Evolutionary conservation across 2,888 invertebrate genomes (phyloP), one percentile per base, ranked within the genome.

Genomic region (Muscina levida): DNA sequence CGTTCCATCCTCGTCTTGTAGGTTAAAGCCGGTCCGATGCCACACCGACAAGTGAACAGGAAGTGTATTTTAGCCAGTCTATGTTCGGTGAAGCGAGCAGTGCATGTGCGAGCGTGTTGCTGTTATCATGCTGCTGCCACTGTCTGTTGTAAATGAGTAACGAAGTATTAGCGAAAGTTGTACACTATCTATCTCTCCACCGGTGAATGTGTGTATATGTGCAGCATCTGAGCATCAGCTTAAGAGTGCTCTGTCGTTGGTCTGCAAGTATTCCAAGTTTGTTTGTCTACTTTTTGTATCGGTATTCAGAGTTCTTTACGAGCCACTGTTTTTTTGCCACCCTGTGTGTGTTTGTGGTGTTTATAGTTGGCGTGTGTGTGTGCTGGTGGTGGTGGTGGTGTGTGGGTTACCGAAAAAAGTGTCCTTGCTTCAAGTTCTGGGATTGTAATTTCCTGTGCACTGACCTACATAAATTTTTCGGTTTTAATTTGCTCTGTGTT

Each of bases 401-500:
- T 65, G 0, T 5, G 46, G 44, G 17, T 42, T 37, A 22, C 31
- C 19, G 22, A 31, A 70, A 22, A 79, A 81, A 72, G 39, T 75
- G 74, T 81, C 79, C 72, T 74, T 77, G 78, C 44, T 72, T 22
- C 65, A 72, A 77, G 72, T 73, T 76, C 71, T 81, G 68, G 79
- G 56, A 59, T 80, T 76, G 67, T 68, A 80, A 80, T 82, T 71
- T 83, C 83, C 82, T 82, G 82, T 82, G 77, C 82, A 78, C 79
- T 82, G 83, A 82, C 83, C 82, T 80, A 83, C 82, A 82, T 82
- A 82, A 72, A 80, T 68, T 79, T 77, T 76, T 74, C 37, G 68
- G 37, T 79, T 82, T 77, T 82, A 79, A 81, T 79, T 77, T 81
- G 68, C 72, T 76, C 24, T 42, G 24, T 68, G 46, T 24, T 57